Conservation (phyloP, 1,140 invertebrate genomes). For the Drepana arcuata region DNA sequence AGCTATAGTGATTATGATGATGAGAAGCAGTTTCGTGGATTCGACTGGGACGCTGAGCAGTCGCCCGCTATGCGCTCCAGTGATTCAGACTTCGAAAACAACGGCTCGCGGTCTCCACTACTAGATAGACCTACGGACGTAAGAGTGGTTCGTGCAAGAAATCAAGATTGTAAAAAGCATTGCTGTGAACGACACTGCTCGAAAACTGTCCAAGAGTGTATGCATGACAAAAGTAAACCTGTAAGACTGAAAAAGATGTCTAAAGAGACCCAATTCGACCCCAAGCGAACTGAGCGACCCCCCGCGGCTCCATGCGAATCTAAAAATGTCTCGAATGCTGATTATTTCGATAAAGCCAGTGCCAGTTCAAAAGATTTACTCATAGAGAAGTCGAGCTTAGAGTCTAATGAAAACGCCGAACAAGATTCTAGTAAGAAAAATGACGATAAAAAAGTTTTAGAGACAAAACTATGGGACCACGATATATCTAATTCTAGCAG, state of each 20-base stretch:
- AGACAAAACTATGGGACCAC: slow-evolving; percentile 64
- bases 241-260: slow-evolving; percentile 60
- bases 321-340: slow-evolving; percentile 30
- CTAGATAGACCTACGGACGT: slow-evolving; percentile 60
- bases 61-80: slow-evolving; percentile 63
- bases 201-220: slow-evolving; percentile 42
- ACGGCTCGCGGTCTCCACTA: slow-evolving; percentile 74
- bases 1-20: slow-evolving; percentile 73
- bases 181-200: slow-evolving; percentile 47
- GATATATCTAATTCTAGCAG: slow-evolving; percentile 74
- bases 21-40: slow-evolving; percentile 68
- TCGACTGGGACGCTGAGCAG: slow-evolving; percentile 67
- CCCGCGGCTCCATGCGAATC: slow-evolving; percentile 31
- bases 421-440: slow-evolving; percentile 29
- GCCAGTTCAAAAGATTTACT: slow-evolving; percentile 77
- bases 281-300: slow-evolving; percentile 31
- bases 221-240: slow-evolving; percentile 55
- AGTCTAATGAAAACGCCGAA: slow-evolving; percentile 62
- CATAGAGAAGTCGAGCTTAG: slow-evolving; percentile 72
- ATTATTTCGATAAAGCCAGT: slow-evolving; percentile 73
- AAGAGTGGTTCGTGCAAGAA: slow-evolving; percentile 54
- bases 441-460: slow-evolving; percentile 39
- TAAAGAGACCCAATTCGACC: slow-evolving; percentile 41
- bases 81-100: slow-evolving; percentile 74
- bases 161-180: slow-evolving; percentile 57